These are phyloP conservation scores for Dipus sagitta DNA, from an alignment of 2,797 vertebrate genomes.

Conservation along the genomic window DNA sequence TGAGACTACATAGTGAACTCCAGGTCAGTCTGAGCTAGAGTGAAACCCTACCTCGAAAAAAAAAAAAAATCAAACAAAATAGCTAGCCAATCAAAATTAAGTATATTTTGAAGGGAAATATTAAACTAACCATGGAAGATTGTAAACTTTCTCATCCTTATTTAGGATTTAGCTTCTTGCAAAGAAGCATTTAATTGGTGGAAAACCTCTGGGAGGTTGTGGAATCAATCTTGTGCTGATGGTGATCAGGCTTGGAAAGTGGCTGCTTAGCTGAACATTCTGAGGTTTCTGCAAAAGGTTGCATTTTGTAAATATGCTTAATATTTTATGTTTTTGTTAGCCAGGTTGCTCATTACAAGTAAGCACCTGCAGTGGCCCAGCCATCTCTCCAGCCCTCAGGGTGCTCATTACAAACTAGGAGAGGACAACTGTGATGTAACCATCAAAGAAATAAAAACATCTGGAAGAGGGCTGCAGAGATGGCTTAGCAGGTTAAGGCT, in stretches of 20 bases:
- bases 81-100: not conserved
- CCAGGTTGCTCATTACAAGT: not conserved
- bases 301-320: constrained; percentile 17
- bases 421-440: constrained; percentile 32
- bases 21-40: too few species aligned
- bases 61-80: constrained; percentile 15
- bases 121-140: constrained; percentile 26
- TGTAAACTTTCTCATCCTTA: constrained; percentile 23
- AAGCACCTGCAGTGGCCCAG: too few species aligned
- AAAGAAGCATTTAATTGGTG: constrained; percentile 11
- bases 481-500: too few species aligned
- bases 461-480: not conserved
- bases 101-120: not conserved
- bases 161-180: constrained; percentile 35
- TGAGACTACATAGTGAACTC: too few species aligned
- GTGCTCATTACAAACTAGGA: constrained; percentile 40
- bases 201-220: constrained; percentile 2
- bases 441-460: not conserved
- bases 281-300: constrained; percentile 31
- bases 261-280: constrained; percentile 39
- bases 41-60: too few species aligned
- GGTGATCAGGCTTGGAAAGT: constrained; percentile 22
- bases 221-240: not conserved
- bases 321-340: constrained; percentile 47
- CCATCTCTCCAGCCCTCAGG: too few species aligned